These are phyloP conservation scores for Solen grandis DNA, from an alignment of 1,140 invertebrate genomes.

Conservation along the genomic window DNA sequence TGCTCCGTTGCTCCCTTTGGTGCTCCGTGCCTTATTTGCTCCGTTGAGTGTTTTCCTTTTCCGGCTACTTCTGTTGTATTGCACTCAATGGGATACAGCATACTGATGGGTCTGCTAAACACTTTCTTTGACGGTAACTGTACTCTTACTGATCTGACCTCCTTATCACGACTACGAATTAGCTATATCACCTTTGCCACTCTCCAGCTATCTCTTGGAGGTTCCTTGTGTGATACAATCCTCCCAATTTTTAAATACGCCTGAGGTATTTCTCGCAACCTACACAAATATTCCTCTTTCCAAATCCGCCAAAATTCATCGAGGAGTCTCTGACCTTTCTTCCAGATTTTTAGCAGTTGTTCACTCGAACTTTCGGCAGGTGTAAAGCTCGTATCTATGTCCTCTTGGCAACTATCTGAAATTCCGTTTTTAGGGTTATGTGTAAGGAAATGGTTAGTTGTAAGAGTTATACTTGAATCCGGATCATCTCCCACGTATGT, in stretches of 20 bases:
- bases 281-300: not conserved
- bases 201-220: constrained; percentile 6
- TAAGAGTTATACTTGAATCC: constrained; percentile 1
- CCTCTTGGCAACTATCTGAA: not conserved
- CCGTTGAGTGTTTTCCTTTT: too few species aligned
- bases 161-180: not conserved
- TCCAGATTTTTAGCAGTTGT: not conserved
- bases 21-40: too few species aligned
- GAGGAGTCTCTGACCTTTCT: not conserved
- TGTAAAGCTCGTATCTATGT: too few species aligned
- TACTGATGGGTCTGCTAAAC: constrained; percentile 19
- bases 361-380: too few species aligned
- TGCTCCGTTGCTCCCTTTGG: too few species aligned
- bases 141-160: constrained; percentile 10
- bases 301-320: constrained; percentile 10
- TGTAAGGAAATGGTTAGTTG: not conserved
- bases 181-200: not conserved
- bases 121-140: constrained; percentile 2
- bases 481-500: not conserved
- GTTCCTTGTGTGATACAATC: not conserved
- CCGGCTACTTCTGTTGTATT: too few species aligned
- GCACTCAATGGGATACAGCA: constrained; percentile 23
- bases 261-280: constrained; percentile 6
- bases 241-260: not conserved
- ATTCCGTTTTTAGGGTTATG: not conserved